Conservation (phyloP, 2,797 vertebrate species). For the Pantherophis vulpinus region DNA sequence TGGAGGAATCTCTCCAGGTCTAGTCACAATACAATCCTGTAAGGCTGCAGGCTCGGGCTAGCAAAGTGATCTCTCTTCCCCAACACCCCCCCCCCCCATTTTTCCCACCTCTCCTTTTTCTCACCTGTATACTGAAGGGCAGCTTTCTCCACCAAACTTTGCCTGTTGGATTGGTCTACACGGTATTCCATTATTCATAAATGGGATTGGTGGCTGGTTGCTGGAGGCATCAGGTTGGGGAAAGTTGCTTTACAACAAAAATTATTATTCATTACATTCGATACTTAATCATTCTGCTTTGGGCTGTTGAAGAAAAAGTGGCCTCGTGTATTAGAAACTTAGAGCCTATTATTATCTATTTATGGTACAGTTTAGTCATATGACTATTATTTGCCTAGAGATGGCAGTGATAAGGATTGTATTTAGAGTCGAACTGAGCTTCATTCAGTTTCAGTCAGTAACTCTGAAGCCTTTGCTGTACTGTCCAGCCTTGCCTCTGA, state of each 20-base stretch:
- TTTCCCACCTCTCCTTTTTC: fast-evolving
- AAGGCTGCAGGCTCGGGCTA: background rate
- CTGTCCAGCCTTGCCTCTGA: background rate
- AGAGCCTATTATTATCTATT: background rate
- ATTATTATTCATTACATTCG: background rate
- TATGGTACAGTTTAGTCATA: background rate
- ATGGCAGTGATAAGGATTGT: background rate
- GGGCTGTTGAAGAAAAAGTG: background rate
- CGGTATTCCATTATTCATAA: background rate
- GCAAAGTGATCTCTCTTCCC: background rate
- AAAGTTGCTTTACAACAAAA: fast-evolving
- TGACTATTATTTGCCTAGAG: background rate
- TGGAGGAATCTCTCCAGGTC: background rate
- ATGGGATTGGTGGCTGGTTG: background rate
- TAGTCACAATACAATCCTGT: background rate
- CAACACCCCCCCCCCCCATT: too few species aligned
- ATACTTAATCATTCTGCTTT: background rate
- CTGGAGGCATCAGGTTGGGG: background rate
- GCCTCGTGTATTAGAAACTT: background rate
- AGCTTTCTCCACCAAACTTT: background rate
- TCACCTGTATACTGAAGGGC: background rate
- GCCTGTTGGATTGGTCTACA: background rate
- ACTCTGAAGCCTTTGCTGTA: background rate
- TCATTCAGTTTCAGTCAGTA: background rate
- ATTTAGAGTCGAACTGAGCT: background rate